Base-by-base conservation (phyloP, 2,797 vertebrate species). In the Phoxinus dragarum region DNA sequence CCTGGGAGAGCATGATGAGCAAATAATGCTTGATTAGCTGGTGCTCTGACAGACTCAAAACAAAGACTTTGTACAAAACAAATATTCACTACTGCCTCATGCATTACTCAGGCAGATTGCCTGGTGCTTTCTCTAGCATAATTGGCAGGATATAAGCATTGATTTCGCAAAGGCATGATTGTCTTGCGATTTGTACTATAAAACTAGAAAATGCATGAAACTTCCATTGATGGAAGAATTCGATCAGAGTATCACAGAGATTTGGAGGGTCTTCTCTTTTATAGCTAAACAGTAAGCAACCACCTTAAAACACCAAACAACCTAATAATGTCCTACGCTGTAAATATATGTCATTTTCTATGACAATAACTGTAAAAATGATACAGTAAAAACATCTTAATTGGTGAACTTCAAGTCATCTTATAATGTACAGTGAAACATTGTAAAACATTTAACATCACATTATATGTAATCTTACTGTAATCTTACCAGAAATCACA, bases 1-100 rank as follows among this genome's bases (percentile, higher is more conserved):
- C 47, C 59, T 54, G 40, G 27, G 54, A 47, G 49, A 73, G 79
- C 44, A 61, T 44, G 61, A 56, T 66, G n/a, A 79, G 44, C 76
- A 80, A 83, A 83, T 76, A 87, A 87, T 85, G n/a, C 61, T 69
- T 72, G 54, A 72, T 69, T 79, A 78, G 80, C 44, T 73, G 66
- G 66, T 56, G 77, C n/a, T 23, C 86, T 79, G 36, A 68, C 66
- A 83, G 68, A 36, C 80, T 84, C 68, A 34, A 68, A 84, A 56
- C 47, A 56, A 84, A 84, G 74, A 69, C 75, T 85, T n/a, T 68
- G 27, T 49, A 64, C 31, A 52, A 44, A 85, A 67, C 67, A 76
- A 40, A 79, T 82, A 66, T 67, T 72, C 76, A 66, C 66, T 59
- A 17, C 59, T 40, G 73, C 64, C 23, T 49, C 36, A 36, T 67